Evolutionary conservation across 2,888 invertebrate species (phyloP).

Genomic region (Ethmia dodecea): DNA sequence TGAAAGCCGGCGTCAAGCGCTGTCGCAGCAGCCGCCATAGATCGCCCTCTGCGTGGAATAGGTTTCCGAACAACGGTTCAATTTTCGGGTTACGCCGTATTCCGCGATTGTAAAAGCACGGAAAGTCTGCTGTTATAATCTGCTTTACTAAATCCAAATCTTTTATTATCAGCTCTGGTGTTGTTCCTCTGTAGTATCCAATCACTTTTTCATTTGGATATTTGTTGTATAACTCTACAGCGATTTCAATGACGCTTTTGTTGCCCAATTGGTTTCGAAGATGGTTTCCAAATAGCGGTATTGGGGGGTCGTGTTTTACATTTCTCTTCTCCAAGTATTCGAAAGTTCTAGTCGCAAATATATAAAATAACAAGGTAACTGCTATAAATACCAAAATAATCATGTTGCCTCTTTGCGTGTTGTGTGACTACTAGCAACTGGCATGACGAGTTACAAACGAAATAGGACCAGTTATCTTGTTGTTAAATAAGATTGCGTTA

Average conservation of each 20-base stretch:
- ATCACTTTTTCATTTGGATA: constrained; percentile 29
- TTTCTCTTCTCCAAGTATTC: constrained; percentile 24
- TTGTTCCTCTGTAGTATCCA: constrained; percentile 25
- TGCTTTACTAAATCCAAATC: constrained; percentile 29
- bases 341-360: constrained; percentile 21
- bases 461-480: too few relatives aligned
- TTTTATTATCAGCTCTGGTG: constrained; percentile 24
- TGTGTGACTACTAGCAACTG: background rate
- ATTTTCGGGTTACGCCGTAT: constrained; percentile 17
- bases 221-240: constrained; percentile 20
- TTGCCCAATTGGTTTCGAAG: constrained; percentile 16
- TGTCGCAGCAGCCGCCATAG: constrained; percentile 36
- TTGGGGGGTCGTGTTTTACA: constrained; percentile 23
- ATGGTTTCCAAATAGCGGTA: constrained; percentile 24
- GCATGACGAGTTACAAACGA: background rate
- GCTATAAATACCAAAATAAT: background rate
- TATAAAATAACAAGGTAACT: constrained; percentile 6
- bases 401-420: background rate
- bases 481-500: too few relatives aligned
- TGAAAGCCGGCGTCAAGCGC: constrained; percentile 32
- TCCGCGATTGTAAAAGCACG: constrained; percentile 28
- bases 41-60: constrained; percentile 36
- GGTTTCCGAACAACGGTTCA: constrained; percentile 28
- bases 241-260: constrained; percentile 22
- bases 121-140: constrained; percentile 29